Conservation (phyloP, 2,888 invertebrate genomes). For the Sesia apiformis region DNA sequence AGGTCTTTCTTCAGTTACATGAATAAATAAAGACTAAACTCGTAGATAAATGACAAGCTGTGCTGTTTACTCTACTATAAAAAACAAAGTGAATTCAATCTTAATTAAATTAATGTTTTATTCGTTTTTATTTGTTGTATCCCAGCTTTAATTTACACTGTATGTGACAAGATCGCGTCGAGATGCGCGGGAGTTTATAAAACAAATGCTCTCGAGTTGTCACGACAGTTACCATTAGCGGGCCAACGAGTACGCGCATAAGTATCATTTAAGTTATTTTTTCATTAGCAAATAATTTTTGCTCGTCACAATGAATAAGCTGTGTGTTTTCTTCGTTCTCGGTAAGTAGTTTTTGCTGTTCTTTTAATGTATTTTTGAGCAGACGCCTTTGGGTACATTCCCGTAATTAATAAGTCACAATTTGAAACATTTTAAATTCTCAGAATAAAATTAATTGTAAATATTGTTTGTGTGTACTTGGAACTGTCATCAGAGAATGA, state of each 20-base stretch:
- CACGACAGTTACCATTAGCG: neutral
- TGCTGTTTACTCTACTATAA: no score
- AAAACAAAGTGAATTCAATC: no score
- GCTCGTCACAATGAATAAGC: conserved; percentile 25
- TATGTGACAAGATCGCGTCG: conserved; percentile 2
- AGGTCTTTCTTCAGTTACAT: no score
- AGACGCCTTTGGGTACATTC: no score
- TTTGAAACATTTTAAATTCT: no score
- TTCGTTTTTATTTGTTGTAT: neutral
- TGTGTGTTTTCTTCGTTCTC: conserved; percentile 25
- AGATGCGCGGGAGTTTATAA: conserved; percentile 27
- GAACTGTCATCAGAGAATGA: no score
- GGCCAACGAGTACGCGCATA: neutral
- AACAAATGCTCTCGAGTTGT: conserved; percentile 14
- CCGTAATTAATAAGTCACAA: no score
- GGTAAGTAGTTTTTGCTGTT: conserved; percentile 24
- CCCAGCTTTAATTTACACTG: neutral
- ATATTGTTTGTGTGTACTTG: no score
- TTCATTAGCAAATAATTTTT: neutral
- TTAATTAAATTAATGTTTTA: no score
- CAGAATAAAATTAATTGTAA: no score
- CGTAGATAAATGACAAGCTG: no score
- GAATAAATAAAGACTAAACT: no score
- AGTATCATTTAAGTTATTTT: neutral
- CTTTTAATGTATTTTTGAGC: neutral